Conservation (phyloP, 2,113 vertebrate genomes). For the Sorex fumeus region DNA sequence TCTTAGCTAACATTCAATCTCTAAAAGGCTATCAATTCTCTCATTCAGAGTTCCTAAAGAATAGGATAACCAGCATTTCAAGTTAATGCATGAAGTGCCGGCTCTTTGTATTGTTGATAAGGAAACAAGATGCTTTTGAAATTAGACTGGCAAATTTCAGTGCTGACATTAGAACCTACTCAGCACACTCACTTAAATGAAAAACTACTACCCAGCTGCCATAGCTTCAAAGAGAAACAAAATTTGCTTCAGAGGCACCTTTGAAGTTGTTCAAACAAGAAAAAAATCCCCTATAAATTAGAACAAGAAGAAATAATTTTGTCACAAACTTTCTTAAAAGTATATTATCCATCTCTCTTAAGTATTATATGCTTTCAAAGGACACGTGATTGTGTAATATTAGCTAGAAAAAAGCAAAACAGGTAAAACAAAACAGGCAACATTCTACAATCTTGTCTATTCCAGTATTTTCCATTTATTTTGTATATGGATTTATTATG, state of each 20-base stretch:
- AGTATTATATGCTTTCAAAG: background rate
- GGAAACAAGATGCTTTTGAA: background rate
- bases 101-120: background rate
- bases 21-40: background rate
- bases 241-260: background rate
- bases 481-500: background rate
- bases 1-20: constrained; percentile 28
- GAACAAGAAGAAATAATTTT: background rate
- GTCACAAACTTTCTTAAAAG: background rate
- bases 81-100: background rate
- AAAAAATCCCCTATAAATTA: background rate
- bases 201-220: background rate
- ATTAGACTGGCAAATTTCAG: background rate
- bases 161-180: background rate
- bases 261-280: background rate
- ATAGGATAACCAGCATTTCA: background rate
- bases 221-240: background rate
- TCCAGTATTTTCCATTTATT: background rate
- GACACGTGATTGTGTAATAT: background rate
- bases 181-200: background rate
- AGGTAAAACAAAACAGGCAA: background rate
- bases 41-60: background rate
- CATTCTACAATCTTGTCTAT: background rate
- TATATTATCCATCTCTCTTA: background rate
- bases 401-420: background rate